phyloP scores from a whole-genome alignment of 1,140 invertebrate genomes.

The Bombus picipes region DNA sequence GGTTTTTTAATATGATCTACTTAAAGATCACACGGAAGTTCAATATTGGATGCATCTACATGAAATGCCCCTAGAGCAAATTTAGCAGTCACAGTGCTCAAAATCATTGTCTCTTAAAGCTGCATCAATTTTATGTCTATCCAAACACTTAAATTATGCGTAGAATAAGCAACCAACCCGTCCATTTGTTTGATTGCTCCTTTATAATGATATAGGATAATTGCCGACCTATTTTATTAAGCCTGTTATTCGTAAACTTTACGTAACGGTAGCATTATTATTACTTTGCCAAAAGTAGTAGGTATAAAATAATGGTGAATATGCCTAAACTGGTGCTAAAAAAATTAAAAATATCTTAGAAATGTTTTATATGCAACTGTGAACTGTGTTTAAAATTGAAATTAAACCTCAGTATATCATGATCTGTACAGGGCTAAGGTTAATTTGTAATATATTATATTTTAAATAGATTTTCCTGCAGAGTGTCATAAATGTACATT shows the following conservation, averaged over 20 bases:
- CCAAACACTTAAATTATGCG: conserved; percentile 37
- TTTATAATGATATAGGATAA: conserved; percentile 33
- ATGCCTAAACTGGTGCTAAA: conserved; percentile 61
- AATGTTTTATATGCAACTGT: conserved; percentile 29
- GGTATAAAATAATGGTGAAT: conserved; percentile 21
- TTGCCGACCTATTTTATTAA: conserved; percentile 48
- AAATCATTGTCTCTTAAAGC: conserved; percentile 38
- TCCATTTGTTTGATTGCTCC: conserved; percentile 62
- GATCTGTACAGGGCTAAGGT: conserved; percentile 15
- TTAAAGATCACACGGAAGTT: not conserved
- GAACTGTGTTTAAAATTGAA: conserved; percentile 25
- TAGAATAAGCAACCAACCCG: conserved; percentile 61
- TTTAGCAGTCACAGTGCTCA: conserved; percentile 44
- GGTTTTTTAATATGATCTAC: conserved; percentile 20
- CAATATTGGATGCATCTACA: conserved; percentile 2
- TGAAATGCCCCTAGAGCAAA: conserved; percentile 16
- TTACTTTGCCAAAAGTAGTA: conserved; percentile 48
- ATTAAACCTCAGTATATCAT: not conserved
- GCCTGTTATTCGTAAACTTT: conserved; percentile 28
- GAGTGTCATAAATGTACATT: conserved; percentile 5
- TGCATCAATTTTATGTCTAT: conserved; percentile 38
- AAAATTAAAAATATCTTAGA: conserved; percentile 46
- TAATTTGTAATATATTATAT: conserved; percentile 33
- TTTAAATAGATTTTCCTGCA: conserved; percentile 30
- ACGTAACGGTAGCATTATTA: conserved; percentile 31